A percentile compares a stretch with the other conserved stretches of the same genome.
Conservation (phyloP, 2,888 invertebrate species). For the Cremastinae sp. region DNA sequence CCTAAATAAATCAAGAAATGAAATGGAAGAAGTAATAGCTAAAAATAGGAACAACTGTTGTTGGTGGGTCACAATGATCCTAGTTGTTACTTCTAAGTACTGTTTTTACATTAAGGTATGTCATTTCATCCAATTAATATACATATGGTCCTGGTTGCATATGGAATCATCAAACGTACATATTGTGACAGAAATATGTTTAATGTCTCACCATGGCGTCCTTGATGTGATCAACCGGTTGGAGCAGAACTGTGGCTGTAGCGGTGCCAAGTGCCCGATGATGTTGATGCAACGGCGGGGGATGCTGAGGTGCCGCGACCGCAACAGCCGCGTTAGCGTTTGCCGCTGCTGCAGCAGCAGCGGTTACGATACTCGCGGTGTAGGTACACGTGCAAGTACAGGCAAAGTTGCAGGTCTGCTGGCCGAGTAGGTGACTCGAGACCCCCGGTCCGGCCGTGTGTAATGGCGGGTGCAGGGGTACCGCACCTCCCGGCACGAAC, state of each 20-base stretch:
- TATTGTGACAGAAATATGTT: not conserved
- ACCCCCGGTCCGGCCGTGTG: slow-evolving; percentile 71
- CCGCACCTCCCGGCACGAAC: slow-evolving; percentile 80
- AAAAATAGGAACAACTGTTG: too few relatives aligned
- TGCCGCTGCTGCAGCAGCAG: slow-evolving; percentile 70
- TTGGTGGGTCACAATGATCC: too few relatives aligned
- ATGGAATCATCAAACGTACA: not conserved
- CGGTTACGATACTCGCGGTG: slow-evolving; percentile 72
- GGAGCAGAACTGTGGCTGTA: slow-evolving; percentile 76
- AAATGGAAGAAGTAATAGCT: too few relatives aligned
- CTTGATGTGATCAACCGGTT: slow-evolving; percentile 78
- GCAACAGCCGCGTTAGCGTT: slow-evolving; percentile 67
- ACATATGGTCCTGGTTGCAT: not conserved
- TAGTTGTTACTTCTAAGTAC: too few relatives aligned
- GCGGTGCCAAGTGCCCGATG: slow-evolving; percentile 71
- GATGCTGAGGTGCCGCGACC: slow-evolving; percentile 61
- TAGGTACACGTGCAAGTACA: slow-evolving; percentile 77
- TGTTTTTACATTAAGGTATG: too few relatives aligned
- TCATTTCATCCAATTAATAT: too few relatives aligned
- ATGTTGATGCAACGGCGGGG: slow-evolving; percentile 70
- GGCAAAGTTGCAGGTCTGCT: slow-evolving; percentile 75
- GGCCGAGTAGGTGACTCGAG: slow-evolving; percentile 73
- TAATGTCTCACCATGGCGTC: slow-evolving; percentile 78
- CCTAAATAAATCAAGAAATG: too few relatives aligned
- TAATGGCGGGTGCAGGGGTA: slow-evolving; percentile 77